These are phyloP conservation scores for Acropora yongei DNA, from an alignment of 64 coral and sea anemone genomes.

Conservation along the genomic window DNA sequence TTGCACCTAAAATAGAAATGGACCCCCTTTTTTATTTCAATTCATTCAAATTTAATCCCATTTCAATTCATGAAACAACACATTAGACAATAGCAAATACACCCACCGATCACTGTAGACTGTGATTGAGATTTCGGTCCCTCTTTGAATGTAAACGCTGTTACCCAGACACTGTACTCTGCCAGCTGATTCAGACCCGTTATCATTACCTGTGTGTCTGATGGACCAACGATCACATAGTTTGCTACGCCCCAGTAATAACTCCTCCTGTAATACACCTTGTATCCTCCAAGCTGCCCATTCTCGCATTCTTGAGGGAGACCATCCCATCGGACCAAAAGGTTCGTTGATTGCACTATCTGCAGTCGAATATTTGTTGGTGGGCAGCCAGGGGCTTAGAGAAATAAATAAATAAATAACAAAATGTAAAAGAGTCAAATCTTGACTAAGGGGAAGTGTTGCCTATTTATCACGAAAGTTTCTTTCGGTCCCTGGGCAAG, in stretches of 20 bases:
- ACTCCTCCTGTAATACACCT: neutral
- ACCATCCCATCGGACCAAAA: neutral
- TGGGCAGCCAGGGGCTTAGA: neutral
- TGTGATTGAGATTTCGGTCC: neutral
- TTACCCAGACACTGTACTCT: neutral
- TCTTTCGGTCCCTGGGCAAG: too few relatives aligned
- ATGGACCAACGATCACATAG: neutral
- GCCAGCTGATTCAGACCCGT: neutral
- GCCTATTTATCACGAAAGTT: too few relatives aligned
- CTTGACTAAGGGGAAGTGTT: too few relatives aligned
- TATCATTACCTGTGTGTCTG: neutral
- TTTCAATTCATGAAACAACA: too few relatives aligned
- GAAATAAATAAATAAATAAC: too few relatives aligned
- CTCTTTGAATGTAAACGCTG: neutral
- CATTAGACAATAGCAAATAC: neutral
- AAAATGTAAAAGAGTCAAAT: too few relatives aligned
- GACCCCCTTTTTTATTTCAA: too few relatives aligned
- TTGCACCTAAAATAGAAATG: too few relatives aligned
- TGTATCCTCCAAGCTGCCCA: conserved; percentile 6
- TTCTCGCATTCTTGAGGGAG: neutral
- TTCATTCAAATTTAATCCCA: too few relatives aligned
- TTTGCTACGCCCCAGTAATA: neutral
- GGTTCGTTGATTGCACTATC: neutral
- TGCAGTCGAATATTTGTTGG: neutral
- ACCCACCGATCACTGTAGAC: neutral